Evolutionary conservation across 2,888 invertebrate genomes (phyloP).

Genomic region (Melikaiella ostensackeni): DNA sequence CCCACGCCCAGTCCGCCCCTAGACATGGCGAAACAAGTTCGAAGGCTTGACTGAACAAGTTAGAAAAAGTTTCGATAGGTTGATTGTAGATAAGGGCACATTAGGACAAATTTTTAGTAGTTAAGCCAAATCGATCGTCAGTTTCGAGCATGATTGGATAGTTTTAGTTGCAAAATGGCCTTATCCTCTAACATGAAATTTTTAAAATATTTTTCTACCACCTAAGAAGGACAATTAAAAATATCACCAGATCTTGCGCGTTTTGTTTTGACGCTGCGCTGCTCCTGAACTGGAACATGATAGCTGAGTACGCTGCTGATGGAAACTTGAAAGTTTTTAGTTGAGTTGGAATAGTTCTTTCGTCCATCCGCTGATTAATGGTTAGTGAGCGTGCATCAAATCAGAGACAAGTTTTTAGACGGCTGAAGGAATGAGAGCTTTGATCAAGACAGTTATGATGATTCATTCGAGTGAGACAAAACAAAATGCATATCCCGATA

Average conservation of each 20-base stretch:
- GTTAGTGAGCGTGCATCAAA: constrained; percentile 61
- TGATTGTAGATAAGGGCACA: too few relatives aligned
- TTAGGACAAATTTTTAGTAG: not conserved
- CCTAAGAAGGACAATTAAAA: constrained; percentile 22
- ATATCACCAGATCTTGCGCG: constrained; percentile 70
- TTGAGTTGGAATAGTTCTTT: constrained; percentile 43
- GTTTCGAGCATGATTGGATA: not conserved
- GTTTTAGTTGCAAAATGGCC: not conserved
- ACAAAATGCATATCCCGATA: not conserved
- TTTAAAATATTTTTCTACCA: not conserved
- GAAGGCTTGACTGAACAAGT: too few relatives aligned
- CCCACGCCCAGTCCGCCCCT: too few relatives aligned
- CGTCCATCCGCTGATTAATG: constrained; percentile 39
- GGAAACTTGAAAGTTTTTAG: constrained; percentile 72
- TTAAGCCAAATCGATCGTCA: not conserved
- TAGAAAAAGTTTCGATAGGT: too few relatives aligned
- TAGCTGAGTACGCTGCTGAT: constrained; percentile 74
- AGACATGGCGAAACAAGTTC: too few relatives aligned
- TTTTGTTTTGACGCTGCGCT: constrained; percentile 68
- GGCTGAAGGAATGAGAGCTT: not conserved
- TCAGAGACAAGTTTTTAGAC: constrained; percentile 34
- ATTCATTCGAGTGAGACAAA: not conserved
- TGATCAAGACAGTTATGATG: not conserved
- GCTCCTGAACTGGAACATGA: constrained; percentile 71
- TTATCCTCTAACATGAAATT: too few relatives aligned